Percentiles rank a stretch among this genome's conserved stretches.
phyloP scores from a whole-genome alignment of 2,888 invertebrate genomes.

The Zaprionus lineosus region DNA sequence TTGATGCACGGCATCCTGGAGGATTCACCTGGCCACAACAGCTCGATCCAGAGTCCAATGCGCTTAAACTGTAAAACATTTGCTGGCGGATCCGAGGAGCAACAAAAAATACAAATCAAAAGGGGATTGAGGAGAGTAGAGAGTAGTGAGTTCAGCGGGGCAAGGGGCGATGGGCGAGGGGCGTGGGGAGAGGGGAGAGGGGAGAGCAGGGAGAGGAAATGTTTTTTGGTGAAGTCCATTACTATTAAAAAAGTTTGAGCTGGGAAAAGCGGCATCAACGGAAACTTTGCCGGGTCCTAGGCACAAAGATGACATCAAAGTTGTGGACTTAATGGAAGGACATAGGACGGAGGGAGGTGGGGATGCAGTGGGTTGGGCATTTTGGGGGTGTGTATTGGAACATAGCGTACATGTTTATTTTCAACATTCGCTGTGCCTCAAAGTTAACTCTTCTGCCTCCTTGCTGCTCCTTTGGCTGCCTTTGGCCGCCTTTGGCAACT shows the following conservation, averaged over 20 bases:
- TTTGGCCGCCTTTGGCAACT: slow-evolving; percentile 64
- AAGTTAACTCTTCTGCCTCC: slow-evolving; percentile 52
- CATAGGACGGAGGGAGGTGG: not conserved
- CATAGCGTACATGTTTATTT: slow-evolving; percentile 43
- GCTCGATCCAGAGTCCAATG: slow-evolving; percentile 47
- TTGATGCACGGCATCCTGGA: slow-evolving; percentile 60
- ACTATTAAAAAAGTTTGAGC: slow-evolving; percentile 75
- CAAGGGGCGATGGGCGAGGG: too few species aligned
- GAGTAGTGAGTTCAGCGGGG: too few species aligned
- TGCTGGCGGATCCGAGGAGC: slow-evolving; percentile 10
- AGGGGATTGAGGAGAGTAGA: slow-evolving; percentile 6
- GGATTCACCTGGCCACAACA: slow-evolving; percentile 70
- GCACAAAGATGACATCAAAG: slow-evolving; percentile 79
- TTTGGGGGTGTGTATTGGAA: slow-evolving; percentile 24
- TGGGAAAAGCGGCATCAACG: slow-evolving; percentile 17
- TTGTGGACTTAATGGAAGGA: slow-evolving; percentile 71
- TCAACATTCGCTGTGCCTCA: slow-evolving; percentile 9
- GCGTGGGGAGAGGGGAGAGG: too few species aligned
- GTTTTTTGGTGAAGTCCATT: slow-evolving; percentile 66
- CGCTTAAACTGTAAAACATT: slow-evolving; percentile 72
- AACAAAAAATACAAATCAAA: slow-evolving; percentile 9
- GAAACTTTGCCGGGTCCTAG: slow-evolving; percentile 63
- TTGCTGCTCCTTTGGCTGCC: slow-evolving; percentile 10
- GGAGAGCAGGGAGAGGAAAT: slow-evolving; percentile 29
- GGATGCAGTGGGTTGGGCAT: not conserved